Evolutionary conservation across 2,888 invertebrate species (phyloP).

Genomic region (Flabesymbios commensalis): DNA sequence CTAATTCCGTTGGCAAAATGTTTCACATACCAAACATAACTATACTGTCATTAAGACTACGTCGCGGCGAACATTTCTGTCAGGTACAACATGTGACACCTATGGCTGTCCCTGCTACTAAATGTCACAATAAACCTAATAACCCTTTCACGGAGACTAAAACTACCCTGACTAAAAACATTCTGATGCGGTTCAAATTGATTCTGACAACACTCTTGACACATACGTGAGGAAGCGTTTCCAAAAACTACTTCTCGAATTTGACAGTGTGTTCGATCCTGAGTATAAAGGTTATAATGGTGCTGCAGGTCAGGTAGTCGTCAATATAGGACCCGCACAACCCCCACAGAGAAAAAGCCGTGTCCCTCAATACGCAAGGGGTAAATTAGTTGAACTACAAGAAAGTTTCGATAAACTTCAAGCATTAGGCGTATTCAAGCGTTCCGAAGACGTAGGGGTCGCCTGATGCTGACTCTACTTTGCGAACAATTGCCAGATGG

Average conservation of each 20-base stretch:
- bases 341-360: slow-evolving; percentile 22
- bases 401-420: slow-evolving; percentile 14
- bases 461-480: neutral
- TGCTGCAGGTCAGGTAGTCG: neutral
- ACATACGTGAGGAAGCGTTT: neutral
- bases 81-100: no score
- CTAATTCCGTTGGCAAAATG: no score
- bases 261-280: slow-evolving; percentile 6
- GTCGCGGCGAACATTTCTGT: no score
- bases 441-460: slow-evolving; percentile 9
- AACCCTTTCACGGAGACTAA: no score
- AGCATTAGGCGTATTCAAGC: neutral
- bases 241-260: neutral
- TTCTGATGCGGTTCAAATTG: neutral
- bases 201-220: neutral
- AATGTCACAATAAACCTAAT: no score
- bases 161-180: neutral
- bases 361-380: slow-evolving; percentile 16
- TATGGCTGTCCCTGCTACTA: no score
- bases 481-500: neutral
- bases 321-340: slow-evolving; percentile 3
- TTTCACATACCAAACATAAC: no score
- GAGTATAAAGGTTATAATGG: slow-evolving; percentile 6
- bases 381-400: slow-evolving; percentile 17
- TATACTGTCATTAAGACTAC: no score